These are phyloP conservation scores for Schlechtendalia chinensis DNA, from an alignment of 1,140 invertebrate species.

Conservation along the genomic window DNA sequence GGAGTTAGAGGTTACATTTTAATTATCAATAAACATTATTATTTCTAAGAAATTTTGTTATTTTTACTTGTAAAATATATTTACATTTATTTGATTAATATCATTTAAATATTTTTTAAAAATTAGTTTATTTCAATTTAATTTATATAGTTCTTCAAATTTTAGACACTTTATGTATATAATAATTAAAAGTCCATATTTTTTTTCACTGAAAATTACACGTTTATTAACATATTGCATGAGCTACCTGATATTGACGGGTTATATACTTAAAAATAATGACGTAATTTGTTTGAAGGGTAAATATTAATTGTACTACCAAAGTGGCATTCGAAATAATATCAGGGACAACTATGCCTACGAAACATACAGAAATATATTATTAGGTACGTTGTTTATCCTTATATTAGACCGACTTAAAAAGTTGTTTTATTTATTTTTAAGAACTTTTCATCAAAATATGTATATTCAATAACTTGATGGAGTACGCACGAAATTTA, in stretches of 20 bases:
- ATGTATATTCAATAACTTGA: not conserved
- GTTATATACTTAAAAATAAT: not conserved
- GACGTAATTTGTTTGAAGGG: constrained; percentile 1
- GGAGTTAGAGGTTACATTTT: no score
- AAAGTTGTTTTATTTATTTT: not conserved
- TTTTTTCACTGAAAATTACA: no score
- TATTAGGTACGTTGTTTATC: not conserved
- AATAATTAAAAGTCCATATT: no score
- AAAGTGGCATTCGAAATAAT: not conserved
- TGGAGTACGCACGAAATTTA: not conserved
- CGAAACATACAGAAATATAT: not conserved
- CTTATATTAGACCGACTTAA: no score
- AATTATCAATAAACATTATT: no score
- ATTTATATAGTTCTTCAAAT: no score
- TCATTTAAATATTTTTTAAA: no score
- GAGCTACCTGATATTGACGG: not conserved
- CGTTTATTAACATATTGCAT: not conserved
- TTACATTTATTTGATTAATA: no score
- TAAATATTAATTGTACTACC: not conserved
- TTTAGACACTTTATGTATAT: no score
- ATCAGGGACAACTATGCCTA: not conserved
- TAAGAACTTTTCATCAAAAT: not conserved
- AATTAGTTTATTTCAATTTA: no score
- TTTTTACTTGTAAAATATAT: no score
- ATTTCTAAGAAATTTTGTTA: no score